Percentiles rank a stretch among this genome's conserved stretches.
phyloP scores from a whole-genome alignment of 2,113 vertebrate genomes.

The Manacus vitellinus region DNA sequence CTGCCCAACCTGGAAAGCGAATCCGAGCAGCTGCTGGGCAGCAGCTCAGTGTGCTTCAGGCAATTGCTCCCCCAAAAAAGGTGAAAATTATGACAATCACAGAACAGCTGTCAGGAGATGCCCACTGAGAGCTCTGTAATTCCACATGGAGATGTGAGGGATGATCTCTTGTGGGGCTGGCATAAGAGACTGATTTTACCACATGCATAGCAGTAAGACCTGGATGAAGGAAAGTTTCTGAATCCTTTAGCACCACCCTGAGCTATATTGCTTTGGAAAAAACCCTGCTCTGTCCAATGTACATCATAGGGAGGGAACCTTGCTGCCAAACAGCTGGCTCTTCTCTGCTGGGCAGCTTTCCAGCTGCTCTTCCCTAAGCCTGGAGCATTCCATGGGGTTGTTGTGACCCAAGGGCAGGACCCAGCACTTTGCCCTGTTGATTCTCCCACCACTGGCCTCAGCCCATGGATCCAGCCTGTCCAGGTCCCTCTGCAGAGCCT shows the following conservation, averaged over 20 bases:
- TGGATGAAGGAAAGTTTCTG: not conserved
- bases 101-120: not conserved
- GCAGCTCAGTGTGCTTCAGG: not conserved
- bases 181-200: not conserved
- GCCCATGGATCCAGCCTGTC: not conserved
- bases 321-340: not conserved
- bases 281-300: not conserved
- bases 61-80: not conserved
- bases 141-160: not conserved
- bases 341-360: not conserved
- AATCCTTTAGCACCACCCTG: not conserved
- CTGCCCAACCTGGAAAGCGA: not conserved
- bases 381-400: not conserved
- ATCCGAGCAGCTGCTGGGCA: not conserved
- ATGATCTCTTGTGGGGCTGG: accelerated
- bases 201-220: not conserved
- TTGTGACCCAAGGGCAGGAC: not conserved
- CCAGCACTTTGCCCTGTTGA: accelerated
- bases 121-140: not conserved
- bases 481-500: not conserved
- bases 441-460: accelerated
- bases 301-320: not conserved
- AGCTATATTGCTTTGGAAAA: not conserved
- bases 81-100: accelerated
- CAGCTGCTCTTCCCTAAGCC: not conserved